These are phyloP conservation scores for Galaxea fascicularis DNA, from an alignment of 92 coral and sea anemone genomes.

Conservation along the genomic window DNA sequence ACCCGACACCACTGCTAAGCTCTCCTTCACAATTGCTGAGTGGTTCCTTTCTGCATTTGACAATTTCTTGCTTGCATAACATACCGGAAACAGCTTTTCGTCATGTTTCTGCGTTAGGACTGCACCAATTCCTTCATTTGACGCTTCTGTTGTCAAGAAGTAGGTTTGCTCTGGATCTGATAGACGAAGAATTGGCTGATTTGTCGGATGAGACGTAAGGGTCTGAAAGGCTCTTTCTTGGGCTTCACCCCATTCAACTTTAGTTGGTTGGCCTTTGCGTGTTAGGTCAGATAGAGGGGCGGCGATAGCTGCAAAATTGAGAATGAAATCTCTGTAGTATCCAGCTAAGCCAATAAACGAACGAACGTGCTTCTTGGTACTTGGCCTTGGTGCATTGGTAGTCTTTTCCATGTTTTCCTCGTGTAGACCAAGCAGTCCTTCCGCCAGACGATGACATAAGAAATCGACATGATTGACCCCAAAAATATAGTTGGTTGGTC, in stretches of 20 bases:
- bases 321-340: conserved; percentile 53
- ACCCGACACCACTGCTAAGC: too few relatives aligned
- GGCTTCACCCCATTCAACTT: too few relatives aligned
- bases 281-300: conserved; percentile 51
- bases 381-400: too few relatives aligned
- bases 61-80: conserved; percentile 39
- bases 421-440: too few relatives aligned
- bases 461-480: too few relatives aligned
- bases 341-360: conserved; percentile 54
- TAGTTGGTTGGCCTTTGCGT: conserved; percentile 38
- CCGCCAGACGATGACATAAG: too few relatives aligned
- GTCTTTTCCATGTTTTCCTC: too few relatives aligned
- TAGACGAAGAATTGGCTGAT: conserved; percentile 42
- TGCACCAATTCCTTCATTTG: too few relatives aligned
- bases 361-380: too few relatives aligned
- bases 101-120: conserved; percentile 36
- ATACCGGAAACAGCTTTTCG: conserved; percentile 28
- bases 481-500: conserved; percentile 33
- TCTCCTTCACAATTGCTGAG: conserved; percentile 52
- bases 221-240: too few relatives aligned
- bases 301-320: conserved; percentile 55
- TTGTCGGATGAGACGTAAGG: not conserved
- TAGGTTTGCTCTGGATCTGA: conserved; percentile 48
- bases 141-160: conserved; percentile 46
- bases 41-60: conserved; percentile 22